Evolutionary conservation across 53 echinoderm and acorn worm genomes (phyloP).

Genomic region (Henricia sp.): DNA sequence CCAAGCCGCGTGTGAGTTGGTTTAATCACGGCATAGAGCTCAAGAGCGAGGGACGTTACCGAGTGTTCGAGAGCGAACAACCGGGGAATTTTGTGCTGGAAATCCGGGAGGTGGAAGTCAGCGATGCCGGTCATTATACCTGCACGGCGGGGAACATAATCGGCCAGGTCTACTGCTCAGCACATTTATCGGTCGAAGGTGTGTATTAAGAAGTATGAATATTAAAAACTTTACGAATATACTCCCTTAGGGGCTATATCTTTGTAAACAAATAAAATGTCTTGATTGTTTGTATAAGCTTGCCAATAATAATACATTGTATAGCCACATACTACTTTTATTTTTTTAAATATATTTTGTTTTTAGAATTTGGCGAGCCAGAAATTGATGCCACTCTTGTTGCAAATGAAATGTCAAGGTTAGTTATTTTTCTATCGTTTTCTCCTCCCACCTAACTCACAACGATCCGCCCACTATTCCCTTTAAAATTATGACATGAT

Average conservation of each 20-base stretch:
- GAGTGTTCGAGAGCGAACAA: conserved; percentile 41
- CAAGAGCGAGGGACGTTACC: conserved; percentile 69
- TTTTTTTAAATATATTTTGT: neutral
- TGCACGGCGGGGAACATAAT: conserved; percentile 78
- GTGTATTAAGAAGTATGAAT: too few relatives aligned
- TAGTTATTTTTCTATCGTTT: neutral
- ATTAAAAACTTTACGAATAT: too few relatives aligned
- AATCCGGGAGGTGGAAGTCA: conserved; percentile 40
- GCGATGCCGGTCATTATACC: conserved; percentile 73
- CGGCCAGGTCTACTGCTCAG: conserved; percentile 76
- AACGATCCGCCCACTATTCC: neutral
- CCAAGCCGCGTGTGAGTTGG: conserved; percentile 77
- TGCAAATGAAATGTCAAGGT: conserved; percentile 31
- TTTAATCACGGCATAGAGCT: conserved; percentile 65
- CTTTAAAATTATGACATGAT: neutral
- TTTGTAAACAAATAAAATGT: too few relatives aligned
- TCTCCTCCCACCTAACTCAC: neutral
- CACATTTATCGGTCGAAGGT: conserved; percentile 70
- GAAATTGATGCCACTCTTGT: conserved; percentile 11
- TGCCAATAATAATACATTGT: too few relatives aligned
- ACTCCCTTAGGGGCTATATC: too few relatives aligned
- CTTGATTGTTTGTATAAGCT: too few relatives aligned
- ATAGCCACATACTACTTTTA: neutral
- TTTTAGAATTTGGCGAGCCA: conserved; percentile 50
- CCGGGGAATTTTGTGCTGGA: conserved; percentile 59